Evolutionary conservation across 1,140 invertebrate species (phyloP).

Genomic region (Psilanteris sp.): DNA sequence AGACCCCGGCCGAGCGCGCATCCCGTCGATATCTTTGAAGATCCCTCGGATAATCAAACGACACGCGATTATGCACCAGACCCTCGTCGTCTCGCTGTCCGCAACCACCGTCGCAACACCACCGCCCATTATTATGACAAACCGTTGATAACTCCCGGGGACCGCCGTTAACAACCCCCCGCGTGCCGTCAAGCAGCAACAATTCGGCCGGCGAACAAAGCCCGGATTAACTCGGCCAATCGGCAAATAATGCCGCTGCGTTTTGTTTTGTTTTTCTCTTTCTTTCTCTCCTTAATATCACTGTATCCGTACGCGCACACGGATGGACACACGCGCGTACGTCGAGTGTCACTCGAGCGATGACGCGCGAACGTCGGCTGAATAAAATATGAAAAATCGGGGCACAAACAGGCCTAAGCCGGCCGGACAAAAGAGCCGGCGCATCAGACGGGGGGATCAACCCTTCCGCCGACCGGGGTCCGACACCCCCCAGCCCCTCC

Average conservation of each 20-base stretch:
- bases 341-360: slow-evolving; percentile 21
- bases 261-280: slow-evolving; percentile 16
- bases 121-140: slow-evolving; percentile 52
- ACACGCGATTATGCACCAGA: slow-evolving; percentile 44
- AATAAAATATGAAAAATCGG: slow-evolving; percentile 44
- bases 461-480: slow-evolving; percentile 2
- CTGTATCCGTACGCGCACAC: too few species aligned
- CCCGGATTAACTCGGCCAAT: slow-evolving; percentile 43
- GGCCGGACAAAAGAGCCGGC: slow-evolving; percentile 29
- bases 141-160: slow-evolving; percentile 50
- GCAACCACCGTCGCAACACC: slow-evolving; percentile 32
- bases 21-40: slow-evolving; percentile 34
- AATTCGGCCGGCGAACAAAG: slow-evolving; percentile 45
- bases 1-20: slow-evolving; percentile 1
- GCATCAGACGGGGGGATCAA: slow-evolving; percentile 1
- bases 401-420: slow-evolving; percentile 15
- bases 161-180: slow-evolving; percentile 36
- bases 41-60: slow-evolving; percentile 50
- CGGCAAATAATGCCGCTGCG: slow-evolving; percentile 47
- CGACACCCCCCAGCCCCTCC: background rate
- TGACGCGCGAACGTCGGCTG: too few species aligned
- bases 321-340: too few species aligned
- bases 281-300: too few species aligned
- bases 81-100: slow-evolving; percentile 29
- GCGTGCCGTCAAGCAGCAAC: slow-evolving; percentile 25